Base-by-base conservation (phyloP, 2,113 vertebrate species). In the Brachyhypopomus gauderio region DNA sequence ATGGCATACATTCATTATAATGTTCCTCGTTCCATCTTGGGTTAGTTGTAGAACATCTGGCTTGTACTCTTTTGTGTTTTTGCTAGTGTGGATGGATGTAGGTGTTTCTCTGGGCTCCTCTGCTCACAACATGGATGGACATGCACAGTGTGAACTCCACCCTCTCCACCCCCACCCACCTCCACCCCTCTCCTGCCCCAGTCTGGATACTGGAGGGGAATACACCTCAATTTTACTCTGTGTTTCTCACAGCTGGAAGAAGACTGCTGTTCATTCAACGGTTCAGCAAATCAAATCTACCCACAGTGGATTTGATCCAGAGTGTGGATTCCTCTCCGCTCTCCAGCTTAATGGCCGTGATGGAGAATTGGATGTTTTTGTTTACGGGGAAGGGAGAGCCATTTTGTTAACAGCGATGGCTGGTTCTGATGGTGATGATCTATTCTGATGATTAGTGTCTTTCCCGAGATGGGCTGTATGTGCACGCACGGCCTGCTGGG, bases 381-480 rank as follows among this genome's bases (percentile, higher is more conserved):
- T 75, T 82, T 82, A 77, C 55, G 55, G 20, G 69, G 66, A 75
- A 75, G 7, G 76, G 82, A 76, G 22, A 74, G 69, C 71, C 70
- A 70, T 85, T 72, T 71, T 78, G 79, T 72, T 79, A 72, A 81
- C 83, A 74, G 69, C 72, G 82, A 76, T 83, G 77, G 75, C 55
- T 75, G 58, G 20, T 25, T n/a, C 38, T 52, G 67, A 60, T 77
- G 48, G 66, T 69, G 77, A 69, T 73, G 62, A 80, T 74, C 69
- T 77, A 36, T 45, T 20, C 62, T 79, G 38, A 73, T 82, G 85
- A 84, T 82, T 80, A 80, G 73, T 80, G 67, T 82, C 83, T 84
- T 84, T 72, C 75, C 52, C 75, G 66, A 82, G 72, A 81, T 58
- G 5, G 22, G 27, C 75, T 56, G 58, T 81, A 64, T n/a, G 56